Evolutionary conservation across 2,888 invertebrate genomes (phyloP), one percentile per base, ranked within the genome.

Genomic region (Mesorhabditis belari): DNA sequence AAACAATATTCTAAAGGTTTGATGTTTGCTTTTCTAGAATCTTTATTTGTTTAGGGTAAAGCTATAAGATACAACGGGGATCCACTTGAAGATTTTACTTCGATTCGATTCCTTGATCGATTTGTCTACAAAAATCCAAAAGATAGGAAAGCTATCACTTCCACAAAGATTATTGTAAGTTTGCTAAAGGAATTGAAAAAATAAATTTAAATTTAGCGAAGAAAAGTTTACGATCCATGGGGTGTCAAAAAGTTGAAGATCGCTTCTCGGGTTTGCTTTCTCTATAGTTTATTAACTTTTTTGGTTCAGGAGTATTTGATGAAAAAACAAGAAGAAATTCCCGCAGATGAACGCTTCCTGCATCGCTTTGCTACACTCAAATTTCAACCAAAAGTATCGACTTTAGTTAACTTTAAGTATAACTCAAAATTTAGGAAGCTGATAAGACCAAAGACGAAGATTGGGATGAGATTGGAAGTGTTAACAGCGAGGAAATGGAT

Each of bases 81-180:
- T 82, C 94, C 96, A 0, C 83, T 98, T 3, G 87, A 90, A 75
- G 96, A 98, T 83, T 92, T 95, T 81, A 89, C 90, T 0, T 84
- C 92, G 35, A 88, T 91, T 55, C 86, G 91, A 55, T 98, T 98
- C 82, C 84, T 98, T 53, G 95, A 98, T 79, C 86, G 95, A 51
- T 96, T 95, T 82, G 91, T 91, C 9, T 95, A 91, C 82, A 91
- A 92, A 64, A 98, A 98, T 84, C 85, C 86, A 4, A 86, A 86
- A 76, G 82, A 66, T 28, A 62, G 67, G 25, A 24, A 25, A 54
- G 9, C 12, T 19, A 17, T 19, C 9, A 51, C 9, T 12, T 51
- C n/a, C 9, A 9, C n/a, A 19, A 51, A 51, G 19, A 12, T n/a
- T 9, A 19, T 51, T 9, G 19, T 51, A 51, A 9, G 23, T 21